Conservation (phyloP, 2,888 invertebrate species). For the Cyclophora punctaria region DNA sequence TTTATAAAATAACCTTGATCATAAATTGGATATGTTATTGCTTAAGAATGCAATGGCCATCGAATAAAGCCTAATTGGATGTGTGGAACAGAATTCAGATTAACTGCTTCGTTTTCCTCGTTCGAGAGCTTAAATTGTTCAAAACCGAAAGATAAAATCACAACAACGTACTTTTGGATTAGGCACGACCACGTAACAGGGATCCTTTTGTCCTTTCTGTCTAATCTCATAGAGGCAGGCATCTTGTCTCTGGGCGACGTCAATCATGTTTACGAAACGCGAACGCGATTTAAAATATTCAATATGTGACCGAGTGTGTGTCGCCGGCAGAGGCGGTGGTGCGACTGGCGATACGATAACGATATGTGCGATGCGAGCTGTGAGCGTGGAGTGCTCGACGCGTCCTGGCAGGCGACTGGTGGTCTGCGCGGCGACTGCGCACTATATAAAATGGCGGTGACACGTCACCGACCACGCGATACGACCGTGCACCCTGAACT, state of each 20-base stretch:
- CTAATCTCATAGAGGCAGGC: constrained; percentile 80
- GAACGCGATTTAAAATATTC: background rate
- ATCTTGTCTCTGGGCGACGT: constrained; percentile 61
- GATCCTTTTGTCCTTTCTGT: constrained; percentile 78
- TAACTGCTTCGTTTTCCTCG: too few species aligned
- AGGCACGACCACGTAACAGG: constrained; percentile 82
- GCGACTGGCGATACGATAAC: constrained; percentile 33
- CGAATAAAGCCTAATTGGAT: too few species aligned
- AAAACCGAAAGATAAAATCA: background rate
- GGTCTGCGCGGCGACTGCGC: constrained; percentile 73
- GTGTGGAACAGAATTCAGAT: too few species aligned
- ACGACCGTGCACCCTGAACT: constrained; percentile 62
- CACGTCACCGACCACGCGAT: constrained; percentile 67
- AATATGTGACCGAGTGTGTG: constrained; percentile 25
- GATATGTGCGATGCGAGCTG: constrained; percentile 20
- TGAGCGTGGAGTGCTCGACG: constrained; percentile 34
- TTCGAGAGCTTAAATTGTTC: too few species aligned
- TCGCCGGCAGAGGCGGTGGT: constrained; percentile 37
- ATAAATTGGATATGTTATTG: too few species aligned
- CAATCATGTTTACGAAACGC: constrained; percentile 48
- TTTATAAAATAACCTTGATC: too few species aligned
- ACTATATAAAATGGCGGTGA: constrained; percentile 69
- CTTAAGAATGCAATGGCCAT: too few species aligned
- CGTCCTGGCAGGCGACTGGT: constrained; percentile 76
- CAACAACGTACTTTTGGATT: constrained; percentile 76